Evolutionary conservation across 2,113 vertebrate species (phyloP).

Genomic region (Spilogale gracilis): DNA sequence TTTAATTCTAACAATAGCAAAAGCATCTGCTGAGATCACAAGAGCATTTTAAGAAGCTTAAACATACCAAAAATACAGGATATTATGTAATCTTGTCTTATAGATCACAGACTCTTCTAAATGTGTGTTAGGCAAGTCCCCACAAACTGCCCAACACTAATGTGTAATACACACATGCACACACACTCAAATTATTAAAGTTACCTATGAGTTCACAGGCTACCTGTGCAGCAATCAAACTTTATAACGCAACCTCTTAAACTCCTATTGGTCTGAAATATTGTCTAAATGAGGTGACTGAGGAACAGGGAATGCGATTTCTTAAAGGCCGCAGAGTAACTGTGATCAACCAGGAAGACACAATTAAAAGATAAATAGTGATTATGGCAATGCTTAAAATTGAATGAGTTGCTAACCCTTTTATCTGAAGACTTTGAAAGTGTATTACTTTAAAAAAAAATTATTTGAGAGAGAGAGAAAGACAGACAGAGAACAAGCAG

Average conservation of each 20-base stretch:
- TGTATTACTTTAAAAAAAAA: not conserved
- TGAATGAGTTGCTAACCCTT: not conserved
- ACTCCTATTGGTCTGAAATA: not conserved
- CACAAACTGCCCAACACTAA: not conserved
- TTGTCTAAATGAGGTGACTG: not conserved
- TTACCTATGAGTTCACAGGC: not conserved
- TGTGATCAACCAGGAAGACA: not conserved
- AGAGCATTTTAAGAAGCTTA: not conserved
- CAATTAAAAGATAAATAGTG: not conserved
- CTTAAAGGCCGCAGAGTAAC: not conserved
- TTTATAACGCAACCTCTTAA: not conserved
- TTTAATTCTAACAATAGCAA: not conserved
- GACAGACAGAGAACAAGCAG: not conserved
- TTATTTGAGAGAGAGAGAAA: not conserved
- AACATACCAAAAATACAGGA: not conserved
- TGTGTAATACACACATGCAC: not conserved
- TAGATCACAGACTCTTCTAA: not conserved
- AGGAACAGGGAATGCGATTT: not conserved
- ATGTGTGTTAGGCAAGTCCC: not conserved
- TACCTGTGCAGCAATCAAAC: not conserved
- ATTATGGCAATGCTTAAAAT: not conserved
- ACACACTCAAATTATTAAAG: not conserved
- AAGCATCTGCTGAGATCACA: not conserved
- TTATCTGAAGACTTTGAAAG: not conserved
- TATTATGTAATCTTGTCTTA: not conserved